These are phyloP conservation scores for Tenthredo livida DNA, from an alignment of 2,888 invertebrate species.

Conservation along the genomic window DNA sequence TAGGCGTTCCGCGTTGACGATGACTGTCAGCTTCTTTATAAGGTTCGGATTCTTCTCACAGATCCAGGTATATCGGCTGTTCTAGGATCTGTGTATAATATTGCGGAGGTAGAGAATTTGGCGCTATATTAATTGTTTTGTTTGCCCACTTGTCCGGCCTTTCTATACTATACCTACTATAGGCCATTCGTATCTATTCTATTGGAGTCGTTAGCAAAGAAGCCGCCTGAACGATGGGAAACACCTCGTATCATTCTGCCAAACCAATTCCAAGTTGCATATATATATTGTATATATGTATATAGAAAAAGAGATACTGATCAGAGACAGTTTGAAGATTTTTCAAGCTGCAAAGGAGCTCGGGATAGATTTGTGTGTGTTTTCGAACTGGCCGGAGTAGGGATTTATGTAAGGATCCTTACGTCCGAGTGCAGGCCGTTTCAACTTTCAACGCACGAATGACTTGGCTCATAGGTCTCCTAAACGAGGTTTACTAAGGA, in stretches of 20 bases:
- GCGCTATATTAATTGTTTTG: conserved; percentile 49
- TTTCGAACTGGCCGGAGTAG: not conserved
- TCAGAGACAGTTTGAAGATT: not conserved
- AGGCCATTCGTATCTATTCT: not conserved
- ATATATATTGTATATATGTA: not conserved
- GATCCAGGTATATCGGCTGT: not conserved
- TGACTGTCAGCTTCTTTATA: conserved; percentile 29
- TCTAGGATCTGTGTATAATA: not conserved
- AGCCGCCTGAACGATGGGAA: conserved; percentile 5
- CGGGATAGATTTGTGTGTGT: not conserved
- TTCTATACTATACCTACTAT: not conserved
- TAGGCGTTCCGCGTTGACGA: conserved; percentile 50
- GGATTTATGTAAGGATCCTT: not conserved
- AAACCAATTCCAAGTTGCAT: not conserved
- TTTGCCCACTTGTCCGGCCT: conserved; percentile 37
- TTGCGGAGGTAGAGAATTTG: conserved; percentile 4
- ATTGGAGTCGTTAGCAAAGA: conserved; percentile 29
- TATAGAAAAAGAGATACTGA: not conserved
- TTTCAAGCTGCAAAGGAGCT: not conserved
- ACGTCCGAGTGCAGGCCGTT: conserved; percentile 26
- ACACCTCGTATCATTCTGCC: not conserved
- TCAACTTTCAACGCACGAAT: conserved; percentile 48
- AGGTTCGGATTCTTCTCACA: conserved; percentile 1
- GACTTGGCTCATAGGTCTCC: conserved; percentile 39
- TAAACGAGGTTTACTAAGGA: conserved; percentile 55